Evolutionary conservation across 2,797 vertebrate genomes (phyloP), one percentile per base, ranked within the genome.

Genomic region (Crypturellus tataupa): DNA sequence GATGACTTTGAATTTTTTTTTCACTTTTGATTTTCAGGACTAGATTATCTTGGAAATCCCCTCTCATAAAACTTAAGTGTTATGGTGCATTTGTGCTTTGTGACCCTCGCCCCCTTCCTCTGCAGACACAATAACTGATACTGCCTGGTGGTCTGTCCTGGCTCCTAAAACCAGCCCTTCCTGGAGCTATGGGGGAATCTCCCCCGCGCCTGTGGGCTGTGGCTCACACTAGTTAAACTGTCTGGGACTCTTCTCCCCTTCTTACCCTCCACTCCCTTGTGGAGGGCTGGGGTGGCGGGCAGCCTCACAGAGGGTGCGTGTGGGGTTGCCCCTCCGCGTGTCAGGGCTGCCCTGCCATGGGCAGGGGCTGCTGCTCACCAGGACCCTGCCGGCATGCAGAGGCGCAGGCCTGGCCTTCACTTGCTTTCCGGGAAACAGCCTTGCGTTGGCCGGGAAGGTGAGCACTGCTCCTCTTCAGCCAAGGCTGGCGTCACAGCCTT

Each of bases 21-120:
- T 69, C 40, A 53, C 75, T 93, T 93, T 75, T 95, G 69, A 93
- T 65, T 80, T 83, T 92, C 51, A 12, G 69, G 85, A 84, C 47
- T 58, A 46, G 78, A 92, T 59, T 93, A 72, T 90, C 90, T 80
- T 85, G 93, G 89, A 95, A 95, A 93, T 93, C 59, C 71, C 86
- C 89, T 5, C 0, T 77, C 87, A 49, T 46, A 85, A 92, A 86
- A 56, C 51, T 69, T 46, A 19, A n/a, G 33, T 20, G 55, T 64
- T 70, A 49, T 80, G 80, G 37, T 70, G 55, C 1, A 1, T 59
- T 73, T 77, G 63, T 93, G 51, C 76, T 89, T 59, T 88, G 29
- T 80, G 89, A 90, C 75, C 58, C 60, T 94, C 2, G 2, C n/a
- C 68, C 64, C 64, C 63, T 94, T 83, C 31, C 63, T 85, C 53